phyloP scores from a whole-genome alignment of 1,140 invertebrate genomes.

The Pachypeltis micranthus region DNA sequence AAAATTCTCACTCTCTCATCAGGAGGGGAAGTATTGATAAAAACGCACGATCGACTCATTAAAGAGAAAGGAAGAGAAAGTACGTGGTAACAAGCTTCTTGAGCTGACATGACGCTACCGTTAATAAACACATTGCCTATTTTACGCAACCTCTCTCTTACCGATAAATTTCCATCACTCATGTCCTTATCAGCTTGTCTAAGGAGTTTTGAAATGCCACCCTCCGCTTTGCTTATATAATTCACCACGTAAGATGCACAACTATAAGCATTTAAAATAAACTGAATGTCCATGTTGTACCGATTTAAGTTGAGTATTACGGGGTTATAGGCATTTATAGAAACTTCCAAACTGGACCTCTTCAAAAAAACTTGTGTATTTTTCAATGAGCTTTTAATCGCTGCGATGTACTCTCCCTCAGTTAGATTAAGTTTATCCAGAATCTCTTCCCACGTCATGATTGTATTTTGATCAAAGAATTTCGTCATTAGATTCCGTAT shows the following conservation, averaged over 20 bases:
- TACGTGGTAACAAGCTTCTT: slow-evolving; percentile 7
- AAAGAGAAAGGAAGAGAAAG: not conserved
- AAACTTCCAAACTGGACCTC: not conserved
- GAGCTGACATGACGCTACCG: not conserved
- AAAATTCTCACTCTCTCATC: not conserved
- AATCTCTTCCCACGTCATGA: not conserved
- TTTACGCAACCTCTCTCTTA: not conserved
- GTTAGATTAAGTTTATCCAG: not conserved
- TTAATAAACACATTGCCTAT: not conserved
- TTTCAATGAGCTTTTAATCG: not conserved
- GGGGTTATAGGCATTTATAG: not conserved
- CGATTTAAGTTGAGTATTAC: not conserved
- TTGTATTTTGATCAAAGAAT: not conserved
- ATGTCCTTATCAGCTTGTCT: too few species aligned
- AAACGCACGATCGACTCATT: not conserved
- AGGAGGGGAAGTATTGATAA: not conserved
- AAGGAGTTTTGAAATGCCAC: not conserved
- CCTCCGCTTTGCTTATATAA: slow-evolving; percentile 5
- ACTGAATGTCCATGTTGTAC: slow-evolving; percentile 1
- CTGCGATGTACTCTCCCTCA: not conserved
- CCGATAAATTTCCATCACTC: too few species aligned
- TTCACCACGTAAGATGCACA: too few species aligned
- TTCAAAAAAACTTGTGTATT: not conserved
- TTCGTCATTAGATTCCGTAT: not conserved
- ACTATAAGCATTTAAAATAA: too few species aligned